Evolutionary conservation across 2,797 vertebrate species (phyloP).

Genomic region (Buphagus erythrorhynchus): DNA sequence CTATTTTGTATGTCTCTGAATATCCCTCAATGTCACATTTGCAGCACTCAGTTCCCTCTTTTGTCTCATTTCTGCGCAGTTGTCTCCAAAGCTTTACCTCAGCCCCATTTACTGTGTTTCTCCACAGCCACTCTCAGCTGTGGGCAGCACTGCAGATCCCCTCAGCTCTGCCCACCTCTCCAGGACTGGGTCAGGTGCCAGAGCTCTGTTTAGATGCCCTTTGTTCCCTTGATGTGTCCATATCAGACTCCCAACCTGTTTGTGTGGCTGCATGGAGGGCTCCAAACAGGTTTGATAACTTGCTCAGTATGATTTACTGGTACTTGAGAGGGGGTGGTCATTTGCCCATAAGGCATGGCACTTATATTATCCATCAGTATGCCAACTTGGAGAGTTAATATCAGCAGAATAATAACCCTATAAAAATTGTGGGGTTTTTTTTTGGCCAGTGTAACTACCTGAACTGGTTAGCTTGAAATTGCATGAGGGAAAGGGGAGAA

Average conservation of each 20-base stretch:
- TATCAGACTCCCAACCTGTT: background rate
- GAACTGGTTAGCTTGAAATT: background rate
- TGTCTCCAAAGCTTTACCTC: background rate
- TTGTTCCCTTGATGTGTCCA: background rate
- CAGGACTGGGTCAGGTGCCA: background rate
- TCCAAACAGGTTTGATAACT: background rate
- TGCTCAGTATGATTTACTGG: background rate
- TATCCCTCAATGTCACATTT: background rate
- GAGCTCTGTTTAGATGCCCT: too few relatives aligned
- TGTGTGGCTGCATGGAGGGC: accelerated
- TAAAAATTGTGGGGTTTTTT: background rate
- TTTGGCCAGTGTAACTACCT: background rate
- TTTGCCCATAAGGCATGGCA: background rate
- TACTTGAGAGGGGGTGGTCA: background rate
- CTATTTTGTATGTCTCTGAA: background rate
- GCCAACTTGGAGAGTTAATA: background rate
- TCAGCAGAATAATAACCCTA: background rate
- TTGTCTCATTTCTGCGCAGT: background rate
- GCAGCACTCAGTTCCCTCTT: background rate
- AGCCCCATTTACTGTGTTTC: accelerated
- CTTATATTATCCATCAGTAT: background rate
- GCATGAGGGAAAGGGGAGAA: background rate
- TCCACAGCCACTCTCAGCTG: background rate
- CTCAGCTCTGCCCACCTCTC: background rate
- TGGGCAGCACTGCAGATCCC: background rate